These are phyloP conservation scores for Antheraea pernyi DNA, from an alignment of 1,140 invertebrate species.

Conservation along the genomic window DNA sequence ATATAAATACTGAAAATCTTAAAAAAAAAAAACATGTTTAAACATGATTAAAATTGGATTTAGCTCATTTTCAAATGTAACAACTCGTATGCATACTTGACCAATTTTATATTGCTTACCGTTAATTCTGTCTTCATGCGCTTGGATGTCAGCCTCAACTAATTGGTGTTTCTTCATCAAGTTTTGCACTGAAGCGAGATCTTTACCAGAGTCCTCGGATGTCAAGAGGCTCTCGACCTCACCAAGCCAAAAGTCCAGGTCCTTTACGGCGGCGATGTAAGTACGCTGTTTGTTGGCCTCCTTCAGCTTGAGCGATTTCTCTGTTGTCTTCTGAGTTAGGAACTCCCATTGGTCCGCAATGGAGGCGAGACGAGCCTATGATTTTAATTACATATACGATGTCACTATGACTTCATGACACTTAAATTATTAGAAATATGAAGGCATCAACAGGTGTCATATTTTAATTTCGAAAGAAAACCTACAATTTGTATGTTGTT, in stretches of 20 bases:
- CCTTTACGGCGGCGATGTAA: constrained; percentile 99
- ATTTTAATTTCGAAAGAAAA: too few species aligned
- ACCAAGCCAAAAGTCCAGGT: constrained; percentile 99
- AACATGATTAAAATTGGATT: too few species aligned
- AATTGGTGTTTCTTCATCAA: constrained; percentile 99
- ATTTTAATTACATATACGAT: too few species aligned
- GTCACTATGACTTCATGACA: too few species aligned
- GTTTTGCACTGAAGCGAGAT: constrained; percentile 99
- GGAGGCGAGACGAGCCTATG: constrained; percentile 88
- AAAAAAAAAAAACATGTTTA: too few species aligned
- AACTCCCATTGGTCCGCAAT: constrained; percentile 99
- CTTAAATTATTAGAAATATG: too few species aligned
- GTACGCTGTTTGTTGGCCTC: constrained; percentile 99
- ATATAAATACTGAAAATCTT: too few species aligned
- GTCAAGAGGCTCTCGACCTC: constrained; percentile 98
- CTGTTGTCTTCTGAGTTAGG: constrained; percentile 97
- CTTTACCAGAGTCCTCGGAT: constrained; percentile 98
- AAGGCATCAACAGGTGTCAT: too few species aligned
- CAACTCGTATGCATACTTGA: too few species aligned
- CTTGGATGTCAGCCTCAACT: constrained; percentile 97
- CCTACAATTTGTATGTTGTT: too few species aligned
- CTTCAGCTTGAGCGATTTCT: constrained; percentile 98
- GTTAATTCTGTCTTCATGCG: constrained; percentile 97
- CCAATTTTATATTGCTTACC: too few species aligned
- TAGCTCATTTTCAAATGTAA: too few species aligned